Conservation (phyloP, 1,140 invertebrate genomes). For the Macrosteles quadrilineatus region DNA sequence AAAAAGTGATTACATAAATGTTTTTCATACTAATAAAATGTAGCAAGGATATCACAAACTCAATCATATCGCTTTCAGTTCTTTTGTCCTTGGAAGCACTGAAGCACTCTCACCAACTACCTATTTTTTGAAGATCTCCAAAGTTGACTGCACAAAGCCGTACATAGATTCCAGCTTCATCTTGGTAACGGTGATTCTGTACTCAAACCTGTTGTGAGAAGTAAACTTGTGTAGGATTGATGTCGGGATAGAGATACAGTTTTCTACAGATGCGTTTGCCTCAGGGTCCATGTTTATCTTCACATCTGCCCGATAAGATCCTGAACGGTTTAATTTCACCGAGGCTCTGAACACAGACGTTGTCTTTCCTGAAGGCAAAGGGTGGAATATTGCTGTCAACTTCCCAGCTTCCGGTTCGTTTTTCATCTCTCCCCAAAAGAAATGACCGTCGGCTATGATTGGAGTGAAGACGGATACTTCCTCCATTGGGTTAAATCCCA, state of each 20-base stretch:
- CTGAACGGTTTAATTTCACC: background rate
- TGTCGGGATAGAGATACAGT: constrained; percentile 1
- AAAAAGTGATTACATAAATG: no score
- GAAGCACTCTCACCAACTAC: no score
- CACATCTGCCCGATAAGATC: background rate
- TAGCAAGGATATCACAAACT: no score
- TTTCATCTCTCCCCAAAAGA: constrained; percentile 18
- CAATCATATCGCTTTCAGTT: no score
- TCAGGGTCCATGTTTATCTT: background rate
- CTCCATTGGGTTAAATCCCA: background rate
- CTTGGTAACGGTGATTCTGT: background rate
- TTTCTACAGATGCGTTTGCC: background rate
- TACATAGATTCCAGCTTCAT: background rate
- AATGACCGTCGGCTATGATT: background rate
- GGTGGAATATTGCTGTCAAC: background rate
- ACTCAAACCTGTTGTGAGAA: background rate
- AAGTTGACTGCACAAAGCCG: background rate
- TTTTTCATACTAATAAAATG: no score
- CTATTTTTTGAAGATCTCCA: no score
- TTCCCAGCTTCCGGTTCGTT: background rate
- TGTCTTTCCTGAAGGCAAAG: background rate
- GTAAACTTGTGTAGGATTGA: background rate
- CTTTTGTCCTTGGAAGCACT: no score
- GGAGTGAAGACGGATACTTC: background rate
- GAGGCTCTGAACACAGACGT: no score